Conservation (phyloP, 2,797 vertebrate species). For the Anabas testudineus region DNA sequence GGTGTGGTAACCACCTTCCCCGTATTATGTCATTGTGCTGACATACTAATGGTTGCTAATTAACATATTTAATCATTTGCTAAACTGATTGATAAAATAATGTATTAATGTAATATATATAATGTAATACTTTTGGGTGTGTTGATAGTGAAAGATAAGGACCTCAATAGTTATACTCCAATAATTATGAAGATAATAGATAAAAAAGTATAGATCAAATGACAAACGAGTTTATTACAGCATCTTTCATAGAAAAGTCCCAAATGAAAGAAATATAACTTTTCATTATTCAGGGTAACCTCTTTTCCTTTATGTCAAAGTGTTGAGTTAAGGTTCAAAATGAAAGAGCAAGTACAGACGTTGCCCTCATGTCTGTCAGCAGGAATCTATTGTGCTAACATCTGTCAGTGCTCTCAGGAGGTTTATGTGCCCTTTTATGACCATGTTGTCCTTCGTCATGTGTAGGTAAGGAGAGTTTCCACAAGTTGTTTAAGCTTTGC, state of each 20-base stretch:
- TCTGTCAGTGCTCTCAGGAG: conserved; percentile 59
- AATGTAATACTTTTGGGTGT: too few relatives aligned
- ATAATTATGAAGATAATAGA: conserved; percentile 27
- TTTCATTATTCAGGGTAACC: conserved; percentile 33
- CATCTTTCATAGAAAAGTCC: background rate
- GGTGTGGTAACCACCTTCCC: too few relatives aligned
- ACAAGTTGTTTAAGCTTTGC: conserved; percentile 12
- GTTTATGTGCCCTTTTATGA: conserved; percentile 28
- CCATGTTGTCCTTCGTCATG: conserved; percentile 43
- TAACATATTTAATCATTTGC: too few relatives aligned
- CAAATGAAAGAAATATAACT: conserved; percentile 10
- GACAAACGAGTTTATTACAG: conserved; percentile 3
- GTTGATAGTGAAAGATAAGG: too few relatives aligned
- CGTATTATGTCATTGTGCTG: too few relatives aligned
- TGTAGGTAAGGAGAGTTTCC: conserved; percentile 14
- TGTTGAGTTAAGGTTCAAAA: conserved; percentile 52
- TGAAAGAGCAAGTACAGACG: conserved; percentile 27
- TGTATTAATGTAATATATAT: too few relatives aligned
- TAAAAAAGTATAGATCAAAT: conserved; percentile 22
- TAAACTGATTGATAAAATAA: too few relatives aligned
- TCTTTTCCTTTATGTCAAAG: conserved; percentile 40
- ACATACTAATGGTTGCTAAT: too few relatives aligned
- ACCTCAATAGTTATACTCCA: conserved; percentile 2
- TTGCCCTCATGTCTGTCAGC: conserved; percentile 61
- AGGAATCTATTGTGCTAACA: conserved; percentile 59